These are phyloP conservation scores for Natrix natrix DNA, from an alignment of 2,797 vertebrate genomes.

Conservation along the genomic window DNA sequence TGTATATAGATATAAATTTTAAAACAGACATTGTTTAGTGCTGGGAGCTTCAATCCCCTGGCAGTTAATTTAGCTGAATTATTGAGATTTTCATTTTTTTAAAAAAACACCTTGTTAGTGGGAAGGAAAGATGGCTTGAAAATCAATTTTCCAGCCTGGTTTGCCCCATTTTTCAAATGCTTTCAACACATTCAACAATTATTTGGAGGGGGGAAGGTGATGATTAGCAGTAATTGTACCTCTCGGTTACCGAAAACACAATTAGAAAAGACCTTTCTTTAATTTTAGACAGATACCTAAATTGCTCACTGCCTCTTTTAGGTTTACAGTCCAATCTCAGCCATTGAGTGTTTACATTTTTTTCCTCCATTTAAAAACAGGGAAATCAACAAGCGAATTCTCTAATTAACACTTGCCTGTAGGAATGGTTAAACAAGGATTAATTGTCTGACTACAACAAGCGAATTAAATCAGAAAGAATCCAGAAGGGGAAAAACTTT, in stretches of 20 bases:
- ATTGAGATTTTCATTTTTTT: background rate
- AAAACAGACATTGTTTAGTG: background rate
- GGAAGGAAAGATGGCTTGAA: background rate
- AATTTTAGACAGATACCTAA: background rate
- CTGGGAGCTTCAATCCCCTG: background rate
- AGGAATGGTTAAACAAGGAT: background rate
- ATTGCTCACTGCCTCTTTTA: background rate
- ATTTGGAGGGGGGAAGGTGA: background rate
- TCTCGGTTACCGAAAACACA: background rate
- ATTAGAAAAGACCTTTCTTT: background rate
- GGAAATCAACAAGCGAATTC: background rate
- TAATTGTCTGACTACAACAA: background rate
- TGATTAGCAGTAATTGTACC: background rate
- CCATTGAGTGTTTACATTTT: background rate
- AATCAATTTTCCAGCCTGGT: background rate
- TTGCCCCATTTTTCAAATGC: background rate
- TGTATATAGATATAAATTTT: no score
- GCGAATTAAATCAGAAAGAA: background rate
- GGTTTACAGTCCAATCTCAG: background rate
- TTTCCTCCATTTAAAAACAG: background rate
- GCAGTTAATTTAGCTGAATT: background rate
- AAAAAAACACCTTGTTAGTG: rapidly evolving
- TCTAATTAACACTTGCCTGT: background rate
- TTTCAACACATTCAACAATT: background rate
- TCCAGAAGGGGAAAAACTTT: background rate